phyloP scores from a whole-genome alignment of 2,797 vertebrate genomes.

The Sebastes paucispinis region DNA sequence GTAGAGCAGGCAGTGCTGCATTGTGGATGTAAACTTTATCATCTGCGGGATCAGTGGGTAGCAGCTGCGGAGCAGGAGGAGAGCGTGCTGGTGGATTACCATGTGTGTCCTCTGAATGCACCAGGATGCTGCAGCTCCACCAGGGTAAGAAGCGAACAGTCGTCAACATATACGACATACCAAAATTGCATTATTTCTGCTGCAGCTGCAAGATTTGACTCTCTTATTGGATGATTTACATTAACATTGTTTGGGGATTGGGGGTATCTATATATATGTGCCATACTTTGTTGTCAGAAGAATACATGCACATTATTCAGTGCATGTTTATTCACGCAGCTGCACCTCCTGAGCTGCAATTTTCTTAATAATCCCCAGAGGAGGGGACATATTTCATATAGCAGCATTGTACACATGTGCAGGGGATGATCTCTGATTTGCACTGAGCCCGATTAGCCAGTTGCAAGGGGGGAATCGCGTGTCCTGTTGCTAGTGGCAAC shows the following conservation, averaged over 20 bases:
- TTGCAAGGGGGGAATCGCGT: conserved; percentile 43
- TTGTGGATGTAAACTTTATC: conserved; percentile 86
- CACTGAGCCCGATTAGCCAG: conserved; percentile 28
- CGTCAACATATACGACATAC: not conserved
- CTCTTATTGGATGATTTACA: not conserved
- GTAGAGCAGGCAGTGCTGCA: conserved; percentile 40
- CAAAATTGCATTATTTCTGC: not conserved
- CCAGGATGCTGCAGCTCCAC: conserved; percentile 82
- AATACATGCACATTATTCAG: not conserved
- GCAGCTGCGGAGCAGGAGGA: conserved; percentile 64
- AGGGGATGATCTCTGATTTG: conserved; percentile 36
- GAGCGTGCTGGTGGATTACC: conserved; percentile 67
- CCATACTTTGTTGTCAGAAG: not conserved
- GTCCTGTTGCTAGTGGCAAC: conserved; percentile 86
- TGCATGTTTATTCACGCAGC: not conserved
- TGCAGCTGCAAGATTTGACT: not conserved
- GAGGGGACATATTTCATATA: conserved; percentile 21
- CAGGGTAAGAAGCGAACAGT: conserved; percentile 79
- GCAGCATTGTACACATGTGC: conserved; percentile 32
- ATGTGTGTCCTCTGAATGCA: conserved; percentile 77
- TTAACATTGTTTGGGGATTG: not conserved
- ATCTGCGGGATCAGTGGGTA: conserved; percentile 59
- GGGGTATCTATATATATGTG: not conserved
- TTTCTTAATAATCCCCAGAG: conserved; percentile 4
- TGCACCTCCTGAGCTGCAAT: conserved; percentile 10